phyloP scores from a whole-genome alignment of 2,888 invertebrate genomes.

The Drosophila quasianomalipes region DNA sequence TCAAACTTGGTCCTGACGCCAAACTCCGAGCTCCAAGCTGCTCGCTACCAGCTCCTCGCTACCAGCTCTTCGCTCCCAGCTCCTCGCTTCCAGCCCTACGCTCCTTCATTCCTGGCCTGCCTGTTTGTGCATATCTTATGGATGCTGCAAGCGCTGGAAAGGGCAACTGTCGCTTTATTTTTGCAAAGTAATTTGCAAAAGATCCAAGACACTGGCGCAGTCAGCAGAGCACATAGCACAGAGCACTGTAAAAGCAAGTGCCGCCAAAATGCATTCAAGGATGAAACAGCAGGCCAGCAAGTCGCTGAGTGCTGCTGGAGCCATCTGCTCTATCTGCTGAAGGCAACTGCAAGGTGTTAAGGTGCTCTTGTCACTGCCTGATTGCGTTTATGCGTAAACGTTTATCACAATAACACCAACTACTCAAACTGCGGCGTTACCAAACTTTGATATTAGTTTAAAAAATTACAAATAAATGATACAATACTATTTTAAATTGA shows the following conservation, averaged over 20 bases:
- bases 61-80: not conserved
- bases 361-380: constrained; percentile 58
- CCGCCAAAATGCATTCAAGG: constrained; percentile 79
- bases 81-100: not conserved
- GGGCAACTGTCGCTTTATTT: constrained; percentile 73
- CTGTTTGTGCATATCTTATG: constrained; percentile 61
- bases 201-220: constrained; percentile 55
- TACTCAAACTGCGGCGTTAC: not conserved
- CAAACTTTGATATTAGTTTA: not conserved
- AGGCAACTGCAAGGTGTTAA: constrained; percentile 69
- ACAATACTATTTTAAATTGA: not conserved
- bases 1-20: constrained; percentile 19
- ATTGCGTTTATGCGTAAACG: constrained; percentile 53
- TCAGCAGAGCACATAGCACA: not conserved
- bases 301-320: constrained; percentile 11
- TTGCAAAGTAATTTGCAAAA: constrained; percentile 82
- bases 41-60: constrained; percentile 6
- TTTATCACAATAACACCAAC: constrained; percentile 24
- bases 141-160: constrained; percentile 27
- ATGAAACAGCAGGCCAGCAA: constrained; percentile 61
- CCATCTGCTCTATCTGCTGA: constrained; percentile 29
- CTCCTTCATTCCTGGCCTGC: constrained; percentile 2
- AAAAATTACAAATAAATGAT: not conserved
- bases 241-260: constrained; percentile 66
- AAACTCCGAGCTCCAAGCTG: constrained; percentile 4